Percentiles rank a stretch among this genome's conserved stretches.
phyloP scores from a whole-genome alignment of 1,140 invertebrate species.

The Drosophila seguyi region DNA sequence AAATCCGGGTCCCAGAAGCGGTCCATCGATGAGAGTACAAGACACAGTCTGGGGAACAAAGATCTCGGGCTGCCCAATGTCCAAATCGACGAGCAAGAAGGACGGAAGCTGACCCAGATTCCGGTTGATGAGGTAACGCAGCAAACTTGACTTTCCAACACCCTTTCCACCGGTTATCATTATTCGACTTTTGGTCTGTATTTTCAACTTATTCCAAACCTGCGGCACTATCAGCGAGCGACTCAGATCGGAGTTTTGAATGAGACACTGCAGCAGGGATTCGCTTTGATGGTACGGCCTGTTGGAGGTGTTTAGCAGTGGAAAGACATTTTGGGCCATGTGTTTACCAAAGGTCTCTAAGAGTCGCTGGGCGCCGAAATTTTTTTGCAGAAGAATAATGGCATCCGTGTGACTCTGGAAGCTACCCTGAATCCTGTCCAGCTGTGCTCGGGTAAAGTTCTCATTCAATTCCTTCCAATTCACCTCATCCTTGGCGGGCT shows the following conservation, averaged over 20 bases:
- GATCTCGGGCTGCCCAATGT: slow-evolving; percentile 92
- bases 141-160: slow-evolving; percentile 91
- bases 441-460: slow-evolving; percentile 55
- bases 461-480: slow-evolving; percentile 35
- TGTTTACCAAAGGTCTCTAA: slow-evolving; percentile 61
- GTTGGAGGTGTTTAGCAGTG: slow-evolving; percentile 64
- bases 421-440: slow-evolving; percentile 49
- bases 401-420: slow-evolving; percentile 64
- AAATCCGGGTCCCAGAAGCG: slow-evolving; percentile 90
- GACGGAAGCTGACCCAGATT: slow-evolving; percentile 85
- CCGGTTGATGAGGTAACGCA: slow-evolving; percentile 89
- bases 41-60: slow-evolving; percentile 89
- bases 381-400: slow-evolving; percentile 71
- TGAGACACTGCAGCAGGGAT: slow-evolving; percentile 68
- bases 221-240: slow-evolving; percentile 66
- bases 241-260: slow-evolving; percentile 55
- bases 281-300: slow-evolving; percentile 62
- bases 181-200: slow-evolving; percentile 56
- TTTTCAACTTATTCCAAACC: slow-evolving; percentile 74
- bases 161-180: slow-evolving; percentile 89
- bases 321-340: slow-evolving; percentile 85
- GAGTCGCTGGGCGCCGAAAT: slow-evolving; percentile 44
- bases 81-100: slow-evolving; percentile 90
- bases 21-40: slow-evolving; percentile 86
- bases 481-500: slow-evolving; percentile 6